Conservation (phyloP, 2,888 invertebrate genomes). For the Diarsia rubi region DNA sequence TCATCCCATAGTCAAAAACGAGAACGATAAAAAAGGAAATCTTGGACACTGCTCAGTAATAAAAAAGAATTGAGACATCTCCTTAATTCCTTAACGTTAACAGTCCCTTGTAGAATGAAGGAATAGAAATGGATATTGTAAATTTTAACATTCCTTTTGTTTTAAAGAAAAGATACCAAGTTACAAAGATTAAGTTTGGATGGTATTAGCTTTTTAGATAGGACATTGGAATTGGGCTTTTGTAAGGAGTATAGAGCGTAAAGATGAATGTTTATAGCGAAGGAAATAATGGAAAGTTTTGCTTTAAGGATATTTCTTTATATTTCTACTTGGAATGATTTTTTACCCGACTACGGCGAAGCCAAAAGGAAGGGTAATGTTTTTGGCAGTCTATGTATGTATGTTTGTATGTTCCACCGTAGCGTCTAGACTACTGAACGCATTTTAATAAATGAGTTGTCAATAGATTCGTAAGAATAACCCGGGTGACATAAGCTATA, state of each 20-base stretch:
- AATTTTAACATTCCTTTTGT: conserved; percentile 60
- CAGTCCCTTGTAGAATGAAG: conserved; percentile 54
- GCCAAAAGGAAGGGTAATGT: too few relatives aligned
- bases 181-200: conserved; percentile 57
- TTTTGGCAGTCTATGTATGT: too few relatives aligned
- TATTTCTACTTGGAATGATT: not conserved
- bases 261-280: conserved; percentile 20
- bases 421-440: too few relatives aligned
- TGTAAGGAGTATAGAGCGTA: conserved; percentile 10
- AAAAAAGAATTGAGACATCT: conserved; percentile 67
- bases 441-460: too few relatives aligned
- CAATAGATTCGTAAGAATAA: too few relatives aligned
- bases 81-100: conserved; percentile 68
- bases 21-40: conserved; percentile 57
- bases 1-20: conserved; percentile 30
- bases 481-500: too few relatives aligned
- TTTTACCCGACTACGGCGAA: too few relatives aligned
- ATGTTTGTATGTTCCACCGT: too few relatives aligned
- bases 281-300: conserved; percentile 19
- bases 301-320: conserved; percentile 12
- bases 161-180: conserved; percentile 58
- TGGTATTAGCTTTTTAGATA: conserved; percentile 56
- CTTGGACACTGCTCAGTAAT: conserved; percentile 62
- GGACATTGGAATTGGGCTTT: conserved; percentile 49
- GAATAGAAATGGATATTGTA: conserved; percentile 67